Evolutionary conservation across 2,113 vertebrate species (phyloP).

Genomic region (Sander vitreus): DNA sequence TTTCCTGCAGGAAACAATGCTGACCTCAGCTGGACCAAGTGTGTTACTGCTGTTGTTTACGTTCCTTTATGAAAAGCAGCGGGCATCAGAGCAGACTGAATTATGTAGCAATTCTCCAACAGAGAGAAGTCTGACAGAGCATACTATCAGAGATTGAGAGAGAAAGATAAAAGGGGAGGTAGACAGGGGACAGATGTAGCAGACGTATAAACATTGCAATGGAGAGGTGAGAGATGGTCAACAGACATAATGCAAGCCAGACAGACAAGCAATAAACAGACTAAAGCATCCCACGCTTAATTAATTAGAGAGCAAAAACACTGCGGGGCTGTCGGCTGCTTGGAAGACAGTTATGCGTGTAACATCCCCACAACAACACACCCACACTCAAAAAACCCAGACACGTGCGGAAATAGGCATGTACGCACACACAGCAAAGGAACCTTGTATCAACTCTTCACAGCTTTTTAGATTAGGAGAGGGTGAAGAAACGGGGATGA

Average conservation of each 20-base stretch:
- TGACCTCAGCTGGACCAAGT: constrained; percentile 78
- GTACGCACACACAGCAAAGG: constrained; percentile 34
- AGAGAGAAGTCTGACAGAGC: constrained; percentile 40
- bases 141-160: constrained; percentile 8
- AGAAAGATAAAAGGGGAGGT: not conserved
- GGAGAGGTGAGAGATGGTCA: constrained; percentile 36
- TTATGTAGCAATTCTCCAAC: constrained; percentile 53
- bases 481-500: constrained; percentile 22
- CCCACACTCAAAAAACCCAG: constrained; percentile 44
- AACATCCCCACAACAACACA: constrained; percentile 46
- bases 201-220: constrained; percentile 12
- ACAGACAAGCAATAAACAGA: constrained; percentile 54
- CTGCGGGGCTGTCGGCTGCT: constrained; percentile 50
- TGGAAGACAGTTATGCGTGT: constrained; percentile 57
- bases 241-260: constrained; percentile 42
- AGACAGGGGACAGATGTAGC: constrained; percentile 14
- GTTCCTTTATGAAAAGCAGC: constrained; percentile 35
- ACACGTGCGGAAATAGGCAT: constrained; percentile 26
- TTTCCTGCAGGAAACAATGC: constrained; percentile 69
- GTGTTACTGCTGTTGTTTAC: constrained; percentile 73
- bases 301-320: constrained; percentile 73
- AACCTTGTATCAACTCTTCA: constrained; percentile 40
- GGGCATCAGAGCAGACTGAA: constrained; percentile 52
- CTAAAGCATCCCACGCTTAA: constrained; percentile 67
- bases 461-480: constrained; percentile 33